Evolutionary conservation across 1,140 invertebrate species (phyloP).

Genomic region (Mercenaria mercenaria): DNA sequence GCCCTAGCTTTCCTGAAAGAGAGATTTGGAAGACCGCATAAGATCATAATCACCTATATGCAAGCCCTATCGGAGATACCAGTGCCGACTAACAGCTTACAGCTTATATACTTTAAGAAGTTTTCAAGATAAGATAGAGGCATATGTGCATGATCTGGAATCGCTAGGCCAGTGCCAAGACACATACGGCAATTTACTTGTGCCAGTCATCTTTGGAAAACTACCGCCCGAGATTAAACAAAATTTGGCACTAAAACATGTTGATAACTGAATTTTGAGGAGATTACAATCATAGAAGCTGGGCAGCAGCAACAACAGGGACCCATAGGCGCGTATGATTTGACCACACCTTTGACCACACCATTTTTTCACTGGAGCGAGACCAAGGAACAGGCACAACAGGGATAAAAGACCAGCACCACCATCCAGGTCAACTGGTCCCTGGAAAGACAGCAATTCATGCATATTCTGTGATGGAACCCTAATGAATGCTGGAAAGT

Average conservation of each 20-base stretch:
- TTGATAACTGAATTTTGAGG: neutral
- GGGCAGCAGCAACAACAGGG: neutral
- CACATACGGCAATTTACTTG: neutral
- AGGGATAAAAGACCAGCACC: neutral
- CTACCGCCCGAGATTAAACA: neutral
- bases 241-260: conserved; percentile 2
- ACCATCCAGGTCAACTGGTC: neutral
- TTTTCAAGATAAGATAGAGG: conserved; percentile 55
- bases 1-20: conserved; percentile 46
- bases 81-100: neutral
- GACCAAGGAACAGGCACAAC: neutral
- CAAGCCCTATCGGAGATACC: conserved; percentile 45
- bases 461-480: conserved; percentile 4
- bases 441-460: neutral
- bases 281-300: neutral
- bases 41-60: conserved; percentile 60
- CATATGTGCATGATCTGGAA: conserved; percentile 5
- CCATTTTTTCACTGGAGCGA: neutral
- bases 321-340: neutral
- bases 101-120: conserved; percentile 17
- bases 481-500: neutral
- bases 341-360: neutral
- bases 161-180: neutral
- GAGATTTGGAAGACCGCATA: conserved; percentile 56
- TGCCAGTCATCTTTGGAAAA: neutral